Evolutionary conservation across 2,797 vertebrate genomes (phyloP), one percentile per base, ranked within the genome.

Genomic region (Carduelis carduelis): DNA sequence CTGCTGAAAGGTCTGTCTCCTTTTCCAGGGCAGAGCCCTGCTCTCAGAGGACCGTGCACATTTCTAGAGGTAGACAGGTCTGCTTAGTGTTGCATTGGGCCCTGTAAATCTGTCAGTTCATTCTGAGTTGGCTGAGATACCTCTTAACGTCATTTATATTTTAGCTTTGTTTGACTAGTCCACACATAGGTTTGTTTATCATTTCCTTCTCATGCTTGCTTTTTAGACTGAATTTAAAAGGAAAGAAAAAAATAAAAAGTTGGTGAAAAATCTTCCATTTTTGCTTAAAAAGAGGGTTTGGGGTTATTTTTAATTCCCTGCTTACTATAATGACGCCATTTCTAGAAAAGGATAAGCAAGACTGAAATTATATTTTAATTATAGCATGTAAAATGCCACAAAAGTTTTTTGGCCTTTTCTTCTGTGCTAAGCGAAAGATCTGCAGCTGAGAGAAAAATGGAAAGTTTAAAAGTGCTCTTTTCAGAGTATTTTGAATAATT

Each of bases 311-410:
- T 8, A 32, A 41, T 70, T 82, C 24, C 11, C 23, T 59, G 4
- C 21, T 85, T 83, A 63, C 63, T 59, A 15, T 90, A 95, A 95
- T 68, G 23, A 53, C 77, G 34, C 4, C 6, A 10, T 87, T 93
- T 83, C 61, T 77, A 82, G 41, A 90, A 88, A 85, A 86, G 70
- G 52, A 70, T 59, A 71, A 78, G 41, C 13, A 83, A 82, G 66
- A 57, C 78, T 81, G 76, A 66, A 93, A 89, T 87, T 64, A 49
- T 53, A n/a, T 60, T 87, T 80, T 87, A 93, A 95, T 93, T 68
- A 65, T 74, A 89, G 44, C 23, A 20, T 50, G 14, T 41, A 56
- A 89, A 95, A 90, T 77, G n/a, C 65, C 46, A 83, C 55, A 18
- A 7, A 74, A 60, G 6, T 7, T 74, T 88, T 81, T 79, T 72